Percentiles rank a stretch among this genome's conserved stretches.
Evolutionary conservation across 1,140 invertebrate genomes (phyloP).

Genomic region (Rhagoletis pomonella): DNA sequence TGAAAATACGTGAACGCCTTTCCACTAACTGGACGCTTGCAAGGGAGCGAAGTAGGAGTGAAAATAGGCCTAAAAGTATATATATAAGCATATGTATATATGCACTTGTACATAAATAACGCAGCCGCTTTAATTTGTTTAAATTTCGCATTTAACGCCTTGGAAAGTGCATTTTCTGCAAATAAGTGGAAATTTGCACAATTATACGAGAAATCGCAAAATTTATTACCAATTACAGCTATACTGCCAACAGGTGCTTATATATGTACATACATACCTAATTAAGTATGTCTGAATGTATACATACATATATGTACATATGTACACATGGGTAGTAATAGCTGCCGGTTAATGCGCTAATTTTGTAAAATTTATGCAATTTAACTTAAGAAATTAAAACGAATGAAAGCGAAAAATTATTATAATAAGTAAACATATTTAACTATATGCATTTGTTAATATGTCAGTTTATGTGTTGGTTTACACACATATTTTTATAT

Average conservation of each 20-base stretch:
- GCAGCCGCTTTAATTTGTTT: neutral
- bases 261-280: neutral
- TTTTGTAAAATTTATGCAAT: constrained; percentile 53
- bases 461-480: too few species aligned
- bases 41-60: neutral
- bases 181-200: constrained; percentile 18
- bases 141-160: constrained; percentile 12
- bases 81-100: neutral
- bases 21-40: neutral
- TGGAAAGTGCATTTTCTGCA: constrained; percentile 30
- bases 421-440: neutral
- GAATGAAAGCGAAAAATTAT: neutral
- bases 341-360: constrained; percentile 44
- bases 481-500: too few species aligned
- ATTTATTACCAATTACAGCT: constrained; percentile 38
- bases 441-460: too few species aligned
- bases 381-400: constrained; percentile 25
- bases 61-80: neutral
- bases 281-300: neutral
- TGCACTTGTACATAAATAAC: neutral
- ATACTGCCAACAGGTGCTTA: constrained; percentile 2
- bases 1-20: constrained; percentile 8
- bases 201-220: constrained; percentile 48
- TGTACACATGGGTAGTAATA: neutral
- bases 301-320: neutral